Evolutionary conservation across 37 sponge, comb jelly and placozoan species (phyloP).

Genomic region (Beroe forskalii): DNA sequence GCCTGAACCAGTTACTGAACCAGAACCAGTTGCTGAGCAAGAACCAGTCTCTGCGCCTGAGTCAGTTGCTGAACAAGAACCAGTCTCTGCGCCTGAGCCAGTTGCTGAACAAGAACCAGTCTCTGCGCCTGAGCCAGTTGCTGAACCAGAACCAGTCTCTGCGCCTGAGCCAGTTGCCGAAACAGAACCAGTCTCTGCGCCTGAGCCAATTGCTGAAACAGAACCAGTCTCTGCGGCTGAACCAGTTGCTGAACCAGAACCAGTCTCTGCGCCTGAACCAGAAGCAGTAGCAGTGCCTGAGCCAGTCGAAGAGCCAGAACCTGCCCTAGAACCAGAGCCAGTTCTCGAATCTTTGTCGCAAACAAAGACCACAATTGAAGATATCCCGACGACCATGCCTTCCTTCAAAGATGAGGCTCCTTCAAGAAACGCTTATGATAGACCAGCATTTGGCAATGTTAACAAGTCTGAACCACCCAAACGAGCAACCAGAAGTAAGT

Average conservation of each 20-base stretch:
- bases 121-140: neutral
- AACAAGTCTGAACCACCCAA: neutral
- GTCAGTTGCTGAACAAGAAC: neutral
- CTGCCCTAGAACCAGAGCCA: no score
- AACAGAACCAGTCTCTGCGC: neutral
- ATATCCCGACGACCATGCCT: no score
- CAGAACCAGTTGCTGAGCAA: neutral
- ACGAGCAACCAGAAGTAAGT: neutral
- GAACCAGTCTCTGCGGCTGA: no score
- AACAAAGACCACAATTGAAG: neutral
- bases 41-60: slow-evolving; percentile 11
- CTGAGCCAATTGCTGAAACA: neutral
- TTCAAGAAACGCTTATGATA: neutral
- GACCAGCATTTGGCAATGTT: neutral
- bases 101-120: neutral
- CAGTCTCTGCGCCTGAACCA: neutral
- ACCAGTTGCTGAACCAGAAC: no score
- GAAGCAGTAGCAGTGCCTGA: neutral
- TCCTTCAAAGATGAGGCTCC: no score
- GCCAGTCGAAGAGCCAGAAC: no score
- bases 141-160: neutral
- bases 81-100: neutral
- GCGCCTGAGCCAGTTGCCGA: neutral
- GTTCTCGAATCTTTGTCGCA: neutral
- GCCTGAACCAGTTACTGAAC: neutral